Base-by-base conservation (phyloP, 2,888 invertebrate species). In the Drosophila monieri region DNA sequence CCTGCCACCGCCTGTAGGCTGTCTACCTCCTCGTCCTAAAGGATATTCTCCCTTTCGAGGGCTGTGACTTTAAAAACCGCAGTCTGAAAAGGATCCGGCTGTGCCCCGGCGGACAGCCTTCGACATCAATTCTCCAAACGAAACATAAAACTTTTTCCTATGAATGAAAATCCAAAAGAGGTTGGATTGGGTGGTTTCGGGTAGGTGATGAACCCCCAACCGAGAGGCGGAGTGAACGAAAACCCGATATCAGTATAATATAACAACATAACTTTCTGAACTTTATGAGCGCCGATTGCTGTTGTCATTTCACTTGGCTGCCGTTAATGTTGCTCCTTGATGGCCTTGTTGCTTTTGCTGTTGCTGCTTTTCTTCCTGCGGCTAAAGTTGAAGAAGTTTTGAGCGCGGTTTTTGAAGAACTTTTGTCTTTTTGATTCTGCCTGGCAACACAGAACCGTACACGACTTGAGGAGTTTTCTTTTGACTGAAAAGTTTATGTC, bases 341-440 rank as follows among this genome's bases (percentile, higher is more conserved):
- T 64, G 52, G 27, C 43, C 25, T 53, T 53, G 23, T 37, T 39
- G 35, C 51, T 23, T 41, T n/a, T 51, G 27, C 14, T 48, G 6
- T 51, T 53, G n/a, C 21, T 44, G 51, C 43, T 10, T 62, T 44
- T 65, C 35, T 8, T 62, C 23, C 54, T 66, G 68, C 44, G 56
- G 62, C 47, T 49, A 78, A 78, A 81, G 79, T 81, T 78, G 47
- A 60, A 37, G 47, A 77, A 80, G 67, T 77, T 80, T 67, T 51
- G 23, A 52, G 64, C 61, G 79, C 64, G 81, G 77, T 78, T 81
- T 70, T 39, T 21, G 25, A 27, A 49, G 25, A 80, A 67, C 64
- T 78, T 76, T 81, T 62, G 79, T 58, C 68, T 78, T 71, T 57
- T 71, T 71, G 72, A 68, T 71, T 68, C 53, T 21, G 69, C 44